Conservation (phyloP, 2,797 vertebrate species). For the Darevskia nairensis region DNA sequence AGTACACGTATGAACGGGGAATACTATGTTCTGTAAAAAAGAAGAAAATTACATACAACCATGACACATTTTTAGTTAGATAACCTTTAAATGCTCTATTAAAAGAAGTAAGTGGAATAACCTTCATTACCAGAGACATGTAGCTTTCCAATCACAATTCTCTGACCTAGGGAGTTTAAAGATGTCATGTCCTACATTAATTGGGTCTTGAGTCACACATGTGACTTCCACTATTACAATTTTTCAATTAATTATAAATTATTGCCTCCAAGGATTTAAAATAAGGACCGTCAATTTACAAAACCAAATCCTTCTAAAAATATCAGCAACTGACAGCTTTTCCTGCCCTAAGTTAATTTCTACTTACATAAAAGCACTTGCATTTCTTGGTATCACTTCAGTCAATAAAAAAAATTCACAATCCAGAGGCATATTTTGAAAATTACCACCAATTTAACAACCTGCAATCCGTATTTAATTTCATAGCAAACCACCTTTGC, state of each 20-base stretch:
- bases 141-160: not conserved
- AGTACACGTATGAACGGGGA: not conserved
- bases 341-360: slow-evolving; percentile 1
- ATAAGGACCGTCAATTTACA: not conserved
- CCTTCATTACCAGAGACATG: not conserved
- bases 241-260: slow-evolving; percentile 2
- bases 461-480: not conserved
- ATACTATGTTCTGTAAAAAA: not conserved
- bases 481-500: not conserved
- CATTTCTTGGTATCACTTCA: slow-evolving; percentile 20
- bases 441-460: not conserved
- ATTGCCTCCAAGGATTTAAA: not conserved
- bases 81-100: not conserved
- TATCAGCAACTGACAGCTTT: slow-evolving; percentile 1
- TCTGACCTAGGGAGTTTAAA: not conserved
- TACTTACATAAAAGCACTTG: not conserved
- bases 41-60: not conserved
- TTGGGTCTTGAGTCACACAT: not conserved
- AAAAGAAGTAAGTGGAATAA: slow-evolving; percentile 6
- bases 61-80: not conserved
- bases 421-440: not conserved
- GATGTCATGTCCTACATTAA: slow-evolving; percentile 1
- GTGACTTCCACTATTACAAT: not conserved
- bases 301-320: slow-evolving; percentile 23
- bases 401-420: not conserved